These are phyloP conservation scores for Parnassius mnemosyne DNA, from an alignment of 2,888 invertebrate genomes.

Conservation along the genomic window DNA sequence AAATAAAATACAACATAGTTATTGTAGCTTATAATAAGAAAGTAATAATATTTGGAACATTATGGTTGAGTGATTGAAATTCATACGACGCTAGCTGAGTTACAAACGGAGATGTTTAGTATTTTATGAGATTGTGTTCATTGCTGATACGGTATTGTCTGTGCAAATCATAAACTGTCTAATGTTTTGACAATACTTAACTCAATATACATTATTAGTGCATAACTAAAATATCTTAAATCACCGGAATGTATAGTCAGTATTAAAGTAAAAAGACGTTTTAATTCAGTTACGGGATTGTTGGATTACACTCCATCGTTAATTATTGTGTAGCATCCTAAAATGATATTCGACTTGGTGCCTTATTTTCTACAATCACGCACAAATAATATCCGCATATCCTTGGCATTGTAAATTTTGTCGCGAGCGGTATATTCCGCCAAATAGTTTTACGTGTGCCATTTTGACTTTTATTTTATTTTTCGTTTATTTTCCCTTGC, in stretches of 20 bases:
- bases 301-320: too few relatives aligned
- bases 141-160: slow-evolving; percentile 51
- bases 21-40: slow-evolving; percentile 19
- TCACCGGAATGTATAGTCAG: too few relatives aligned
- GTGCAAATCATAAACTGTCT: slow-evolving; percentile 35
- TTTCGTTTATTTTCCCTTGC: slow-evolving; percentile 79
- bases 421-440: slow-evolving; percentile 57
- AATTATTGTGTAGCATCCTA: too few relatives aligned
- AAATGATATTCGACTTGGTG: too few relatives aligned
- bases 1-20: too few relatives aligned
- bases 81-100: slow-evolving; percentile 48
- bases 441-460: slow-evolving; percentile 78
- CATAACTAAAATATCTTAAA: too few relatives aligned
- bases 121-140: slow-evolving; percentile 53
- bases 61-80: slow-evolving; percentile 45
- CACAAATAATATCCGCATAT: neutral
- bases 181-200: slow-evolving; percentile 8
- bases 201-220: neutral
- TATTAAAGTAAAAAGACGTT: too few relatives aligned
- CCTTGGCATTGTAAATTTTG: slow-evolving; percentile 55
- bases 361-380: too few relatives aligned
- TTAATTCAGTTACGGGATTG: too few relatives aligned
- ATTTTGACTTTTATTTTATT: slow-evolving; percentile 81
- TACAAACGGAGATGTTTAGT: slow-evolving; percentile 51
- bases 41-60: slow-evolving; percentile 36